Evolutionary conservation across 2,888 invertebrate species (phyloP), one percentile per base, ranked within the genome.

Genomic region (Drosophila borealis): DNA sequence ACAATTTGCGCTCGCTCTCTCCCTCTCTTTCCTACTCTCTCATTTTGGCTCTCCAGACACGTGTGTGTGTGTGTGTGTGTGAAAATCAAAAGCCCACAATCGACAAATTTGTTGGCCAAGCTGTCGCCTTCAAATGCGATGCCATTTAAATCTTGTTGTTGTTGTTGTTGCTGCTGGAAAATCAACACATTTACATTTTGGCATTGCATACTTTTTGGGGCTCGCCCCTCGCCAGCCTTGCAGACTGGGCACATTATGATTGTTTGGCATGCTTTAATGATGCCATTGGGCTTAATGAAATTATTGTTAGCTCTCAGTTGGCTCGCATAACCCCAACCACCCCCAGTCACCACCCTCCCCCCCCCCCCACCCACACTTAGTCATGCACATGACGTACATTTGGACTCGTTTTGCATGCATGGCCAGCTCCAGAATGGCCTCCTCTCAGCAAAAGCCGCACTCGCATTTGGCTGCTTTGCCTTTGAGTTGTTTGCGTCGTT

Each of bases 271-370:
- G 86, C 84, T 86, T 88, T 88, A 88, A 86, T 88, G 84, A 84
- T 86, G 84, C 86, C 87, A 83, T 88, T 86, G 87, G 88, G 88
- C 81, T 80, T 88, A 88, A 86, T 86, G 86, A 88, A 86, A 86
- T 86, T 86, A 86, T 88, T 80, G 86, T 88, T 81, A 78, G 75
- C 73, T 62, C 67, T 63, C 61, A 66, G 49, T 29, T 29, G 29
- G 29, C 29, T 29, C 29, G 29, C 8, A 29, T 2, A 29, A 29
- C 29, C 29, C 29, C 29, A 29, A 25, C 39, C 10, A 37, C 11
- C 13, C 21, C 17, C 19, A 34, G 44, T 19, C 29, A 9, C 37
- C 11, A 17, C 17, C 17, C 17, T 17, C 2, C 6, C 0, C 19
- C 17, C 17, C 17, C 2, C 2, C 6, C 0, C 19, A 4, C 42